A percentile compares a stretch with the other conserved stretches of the same genome.
These are phyloP conservation scores for Dorcus hopei DNA, from an alignment of 2,888 invertebrate species.

Conservation along the genomic window DNA sequence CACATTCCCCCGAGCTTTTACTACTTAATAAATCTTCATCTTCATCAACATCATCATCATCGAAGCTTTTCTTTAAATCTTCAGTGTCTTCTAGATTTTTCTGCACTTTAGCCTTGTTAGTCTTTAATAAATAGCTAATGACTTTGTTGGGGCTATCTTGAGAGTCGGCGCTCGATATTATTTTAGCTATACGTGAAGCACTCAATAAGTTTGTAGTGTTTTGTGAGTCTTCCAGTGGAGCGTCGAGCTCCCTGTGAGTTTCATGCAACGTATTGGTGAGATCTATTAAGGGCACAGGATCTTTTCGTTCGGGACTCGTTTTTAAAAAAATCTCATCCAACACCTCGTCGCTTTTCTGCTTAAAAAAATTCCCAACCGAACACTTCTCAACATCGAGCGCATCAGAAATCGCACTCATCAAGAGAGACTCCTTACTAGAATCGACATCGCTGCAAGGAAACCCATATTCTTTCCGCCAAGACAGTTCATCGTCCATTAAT, in stretches of 20 bases:
- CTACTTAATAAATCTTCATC: conserved; percentile 4
- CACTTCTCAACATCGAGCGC: conserved; percentile 33
- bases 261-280: conserved; percentile 10
- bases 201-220: conserved; percentile 7
- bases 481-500: conserved; percentile 47
- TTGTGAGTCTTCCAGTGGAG: background rate
- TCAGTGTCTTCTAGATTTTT: no score
- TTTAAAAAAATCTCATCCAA: conserved; percentile 34
- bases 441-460: conserved; percentile 23
- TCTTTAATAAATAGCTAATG: conserved; percentile 14
- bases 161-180: conserved; percentile 7
- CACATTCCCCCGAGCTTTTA: background rate
- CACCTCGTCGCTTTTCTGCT: conserved; percentile 46
- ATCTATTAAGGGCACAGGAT: conserved; percentile 38
- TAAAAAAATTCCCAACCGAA: conserved; percentile 51
- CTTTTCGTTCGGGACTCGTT: conserved; percentile 32
- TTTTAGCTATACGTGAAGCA: conserved; percentile 17
- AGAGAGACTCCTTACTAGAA: conserved; percentile 4
- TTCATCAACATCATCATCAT: conserved; percentile 4
- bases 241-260: background rate
- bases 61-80: no score
- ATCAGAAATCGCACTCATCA: background rate
- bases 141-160: conserved; percentile 17
- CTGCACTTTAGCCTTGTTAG: no score
- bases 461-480: conserved; percentile 44